Percentiles rank a stretch among this genome's conserved stretches.
Evolutionary conservation across 2,113 vertebrate genomes (phyloP).

Genomic region (Oreochromis tanganicae): DNA sequence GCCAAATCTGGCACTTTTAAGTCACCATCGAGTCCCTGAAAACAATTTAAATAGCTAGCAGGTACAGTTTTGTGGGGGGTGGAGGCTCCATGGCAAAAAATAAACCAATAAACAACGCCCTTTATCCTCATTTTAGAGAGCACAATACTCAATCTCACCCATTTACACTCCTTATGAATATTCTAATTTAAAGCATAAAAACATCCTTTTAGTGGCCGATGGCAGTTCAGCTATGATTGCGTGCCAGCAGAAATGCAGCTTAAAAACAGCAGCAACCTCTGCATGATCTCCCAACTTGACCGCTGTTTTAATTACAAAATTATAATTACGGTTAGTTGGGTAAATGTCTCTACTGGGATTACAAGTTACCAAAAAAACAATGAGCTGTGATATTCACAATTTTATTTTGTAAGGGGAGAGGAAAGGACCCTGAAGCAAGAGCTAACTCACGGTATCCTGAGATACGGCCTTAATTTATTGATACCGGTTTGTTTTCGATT

Average conservation of each 20-base stretch:
- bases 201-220: conserved; percentile 47
- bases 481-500: conserved; percentile 60
- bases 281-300: conserved; percentile 55
- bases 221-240: conserved; percentile 37
- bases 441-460: conserved; percentile 46
- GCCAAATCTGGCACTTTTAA: not conserved
- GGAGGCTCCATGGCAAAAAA: not conserved
- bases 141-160: conserved; percentile 38
- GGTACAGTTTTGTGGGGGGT: not conserved
- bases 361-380: not conserved
- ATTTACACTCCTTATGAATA: conserved; percentile 57
- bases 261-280: conserved; percentile 49
- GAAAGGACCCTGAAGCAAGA: conserved; percentile 1
- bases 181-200: conserved; percentile 59
- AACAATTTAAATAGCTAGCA: conserved; percentile 10
- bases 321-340: conserved; percentile 46
- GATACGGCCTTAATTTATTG: conserved; percentile 65
- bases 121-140: conserved; percentile 42
- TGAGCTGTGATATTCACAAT: not conserved
- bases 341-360: conserved; percentile 34
- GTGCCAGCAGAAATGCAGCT: conserved; percentile 33
- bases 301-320: conserved; percentile 59
- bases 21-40: conserved; percentile 3
- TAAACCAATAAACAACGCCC: conserved; percentile 31
- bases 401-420: conserved; percentile 3